Percentiles rank a stretch among this genome's conserved stretches.
phyloP scores from a whole-genome alignment of 2,797 vertebrate genomes.

The Taenioides sp. region DNA sequence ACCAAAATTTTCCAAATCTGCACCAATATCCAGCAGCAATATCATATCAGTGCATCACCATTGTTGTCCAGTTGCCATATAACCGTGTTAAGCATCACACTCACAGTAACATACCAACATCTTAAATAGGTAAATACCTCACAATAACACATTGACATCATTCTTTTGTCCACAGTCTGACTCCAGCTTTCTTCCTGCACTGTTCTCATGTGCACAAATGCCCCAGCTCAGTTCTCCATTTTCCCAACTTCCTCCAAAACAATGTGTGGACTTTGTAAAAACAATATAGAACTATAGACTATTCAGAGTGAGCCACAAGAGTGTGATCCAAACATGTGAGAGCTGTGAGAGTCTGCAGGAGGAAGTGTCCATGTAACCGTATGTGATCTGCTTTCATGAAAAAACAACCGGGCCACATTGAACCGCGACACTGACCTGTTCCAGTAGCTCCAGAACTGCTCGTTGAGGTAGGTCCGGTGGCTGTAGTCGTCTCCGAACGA shows the following conservation, averaged over 20 bases:
- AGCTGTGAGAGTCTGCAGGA: slow-evolving; percentile 7
- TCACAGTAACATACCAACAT: too few species aligned
- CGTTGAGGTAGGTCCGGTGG: slow-evolving; percentile 92
- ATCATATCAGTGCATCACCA: too few species aligned
- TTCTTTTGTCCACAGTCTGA: neutral
- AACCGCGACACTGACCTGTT: slow-evolving; percentile 83
- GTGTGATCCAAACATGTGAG: slow-evolving; percentile 31
- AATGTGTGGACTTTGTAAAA: slow-evolving; percentile 55
- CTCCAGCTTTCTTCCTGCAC: slow-evolving; percentile 36
- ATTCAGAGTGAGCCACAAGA: slow-evolving; percentile 28
- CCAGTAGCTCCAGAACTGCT: slow-evolving; percentile 99
- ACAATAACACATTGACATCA: neutral
- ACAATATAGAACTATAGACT: slow-evolving; percentile 50
- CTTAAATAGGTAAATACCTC: too few species aligned
- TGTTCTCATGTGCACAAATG: slow-evolving; percentile 58
- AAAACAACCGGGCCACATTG: slow-evolving; percentile 15
- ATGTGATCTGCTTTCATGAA: slow-evolving; percentile 11
- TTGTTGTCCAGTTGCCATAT: too few species aligned
- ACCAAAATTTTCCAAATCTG: too few species aligned
- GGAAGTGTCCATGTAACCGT: slow-evolving; percentile 48
- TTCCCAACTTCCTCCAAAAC: slow-evolving; percentile 59
- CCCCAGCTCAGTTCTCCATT: slow-evolving; percentile 57
- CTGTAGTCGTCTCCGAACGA: slow-evolving; percentile 97
- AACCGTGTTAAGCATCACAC: too few species aligned
- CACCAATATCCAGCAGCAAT: too few species aligned